Evolutionary conservation across 2,113 vertebrate genomes (phyloP).

Genomic region (Raja brachyura): DNA sequence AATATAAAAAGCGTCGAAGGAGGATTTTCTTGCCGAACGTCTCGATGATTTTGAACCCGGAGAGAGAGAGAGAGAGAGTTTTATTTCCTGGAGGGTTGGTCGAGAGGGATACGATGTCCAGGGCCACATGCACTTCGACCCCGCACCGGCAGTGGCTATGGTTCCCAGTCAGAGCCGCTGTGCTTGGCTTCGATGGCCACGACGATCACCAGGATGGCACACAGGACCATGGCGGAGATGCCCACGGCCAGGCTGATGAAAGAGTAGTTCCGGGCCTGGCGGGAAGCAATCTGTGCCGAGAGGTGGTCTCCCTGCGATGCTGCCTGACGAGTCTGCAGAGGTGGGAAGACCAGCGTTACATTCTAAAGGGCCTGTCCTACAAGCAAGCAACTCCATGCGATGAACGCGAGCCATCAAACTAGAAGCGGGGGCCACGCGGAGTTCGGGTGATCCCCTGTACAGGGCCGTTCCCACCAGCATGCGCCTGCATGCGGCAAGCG

Average conservation of each 20-base stretch:
- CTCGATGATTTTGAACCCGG: not conserved
- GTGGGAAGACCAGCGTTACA: not conserved
- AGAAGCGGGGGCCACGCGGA: too few species aligned
- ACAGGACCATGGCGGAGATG: slow-evolving; percentile 85
- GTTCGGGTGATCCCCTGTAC: too few species aligned
- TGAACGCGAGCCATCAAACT: too few species aligned
- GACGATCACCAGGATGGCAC: slow-evolving; percentile 86
- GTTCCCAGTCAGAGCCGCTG: slow-evolving; percentile 86
- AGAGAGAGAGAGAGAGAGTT: not conserved
- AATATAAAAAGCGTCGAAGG: too few species aligned
- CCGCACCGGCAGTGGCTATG: slow-evolving; percentile 47
- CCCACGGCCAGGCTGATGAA: slow-evolving; percentile 90
- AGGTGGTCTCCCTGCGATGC: slow-evolving; percentile 82
- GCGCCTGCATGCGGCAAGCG: too few species aligned
- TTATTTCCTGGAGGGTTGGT: not conserved
- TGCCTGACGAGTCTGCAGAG: slow-evolving; percentile 74
- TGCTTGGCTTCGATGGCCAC: slow-evolving; percentile 89
- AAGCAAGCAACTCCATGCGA: too few species aligned
- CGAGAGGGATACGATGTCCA: not conserved
- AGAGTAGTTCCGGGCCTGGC: slow-evolving; percentile 87
- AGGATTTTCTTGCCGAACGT: not conserved
- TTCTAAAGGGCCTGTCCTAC: too few species aligned
- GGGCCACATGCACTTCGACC: not conserved
- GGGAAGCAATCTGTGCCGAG: slow-evolving; percentile 82
- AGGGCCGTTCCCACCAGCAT: too few species aligned